Evolutionary conservation across 2,797 vertebrate species (phyloP), one percentile per base, ranked within the genome.

Genomic region (Melanotaenia parkinsoni): DNA sequence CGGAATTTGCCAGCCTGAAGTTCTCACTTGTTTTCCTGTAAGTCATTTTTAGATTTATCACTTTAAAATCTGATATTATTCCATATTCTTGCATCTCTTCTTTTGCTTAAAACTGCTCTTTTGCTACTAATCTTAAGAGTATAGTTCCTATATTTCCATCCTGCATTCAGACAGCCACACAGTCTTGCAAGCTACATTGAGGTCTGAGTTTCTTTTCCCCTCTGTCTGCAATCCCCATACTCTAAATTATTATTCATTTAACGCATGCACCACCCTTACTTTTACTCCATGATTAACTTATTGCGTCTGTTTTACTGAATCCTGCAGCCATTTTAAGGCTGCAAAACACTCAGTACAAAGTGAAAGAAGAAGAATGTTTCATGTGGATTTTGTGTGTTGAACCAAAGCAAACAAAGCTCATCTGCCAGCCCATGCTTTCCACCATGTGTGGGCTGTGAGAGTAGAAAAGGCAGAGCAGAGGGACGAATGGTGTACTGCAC

Each of bases 91-190:
- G 10, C 45, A 47, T 28, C 13, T 24, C 22, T n/a, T 24, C 22
- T n/a, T 66, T 56, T 40, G 57, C 53, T 26, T 58, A 33, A 28
- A 69, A 32, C 65, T 50, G 59, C 38, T 67, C 8, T 43, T 16
- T 62, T 35, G 38, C n/a, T 60, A 26, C 33, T 12, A 30, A 12
- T 58, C 28, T n/a, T 12, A 66, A 38, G 32, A 32, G 37, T 24
- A 53, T 77, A 62, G 77, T 53, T 83, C 60, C 63, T 33, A 33
- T 33, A 33, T 84, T 76, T 66, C 85, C 69, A 22, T 22, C 22
- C 77, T 80, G 73, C 65, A 76, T n/a, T 75, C 35, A 37, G 85
- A 87, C 80, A 84, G 63, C 30, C 30, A 30, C 30, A 30, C 30
- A 30, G 70, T 72, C 73, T 81, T 70, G 37, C 61, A 59, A 60